These are phyloP conservation scores for Melipona bicolor DNA, from an alignment of 2,888 invertebrate genomes.

Conservation along the genomic window DNA sequence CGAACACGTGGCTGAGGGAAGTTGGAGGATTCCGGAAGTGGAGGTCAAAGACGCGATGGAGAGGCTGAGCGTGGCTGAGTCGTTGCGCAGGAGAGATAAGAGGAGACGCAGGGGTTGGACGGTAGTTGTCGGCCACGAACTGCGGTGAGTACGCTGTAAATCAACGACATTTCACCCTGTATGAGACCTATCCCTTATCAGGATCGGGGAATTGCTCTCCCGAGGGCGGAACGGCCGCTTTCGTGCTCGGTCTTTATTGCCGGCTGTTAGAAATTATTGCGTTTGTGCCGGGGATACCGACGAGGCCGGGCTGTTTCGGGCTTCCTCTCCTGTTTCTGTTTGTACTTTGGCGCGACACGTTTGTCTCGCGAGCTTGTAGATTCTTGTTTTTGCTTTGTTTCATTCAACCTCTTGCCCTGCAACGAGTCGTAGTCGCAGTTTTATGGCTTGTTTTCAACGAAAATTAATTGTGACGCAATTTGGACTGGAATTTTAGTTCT, in stretches of 20 bases:
- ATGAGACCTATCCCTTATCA: slow-evolving; percentile 1
- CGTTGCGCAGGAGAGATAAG: slow-evolving; percentile 80
- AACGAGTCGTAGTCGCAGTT: too few species aligned
- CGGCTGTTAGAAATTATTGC: not conserved
- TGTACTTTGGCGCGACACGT: too few species aligned
- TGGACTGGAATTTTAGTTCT: too few species aligned
- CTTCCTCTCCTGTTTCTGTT: too few species aligned
- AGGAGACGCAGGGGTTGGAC: slow-evolving; percentile 90
- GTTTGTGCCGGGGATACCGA: not conserved
- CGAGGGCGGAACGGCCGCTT: not conserved
- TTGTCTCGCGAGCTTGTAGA: too few species aligned
- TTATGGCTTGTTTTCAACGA: too few species aligned
- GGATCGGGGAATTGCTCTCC: not conserved
- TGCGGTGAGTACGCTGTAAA: slow-evolving; percentile 86
- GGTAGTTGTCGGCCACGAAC: slow-evolving; percentile 90
- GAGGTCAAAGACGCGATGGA: slow-evolving; percentile 73
- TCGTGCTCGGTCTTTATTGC: not conserved
- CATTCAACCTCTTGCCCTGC: too few species aligned
- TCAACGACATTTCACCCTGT: slow-evolving; percentile 18
- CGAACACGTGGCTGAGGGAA: not conserved
- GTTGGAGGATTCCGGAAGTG: slow-evolving; percentile 34
- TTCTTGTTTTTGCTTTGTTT: too few species aligned
- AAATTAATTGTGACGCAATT: too few species aligned
- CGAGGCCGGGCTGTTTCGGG: not conserved
- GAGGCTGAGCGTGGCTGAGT: slow-evolving; percentile 78